A percentile compares a stretch with the other conserved stretches of the same genome.
Conservation (phyloP, 2,797 vertebrate genomes). For the Poeciliopsis paucimaculata region DNA sequence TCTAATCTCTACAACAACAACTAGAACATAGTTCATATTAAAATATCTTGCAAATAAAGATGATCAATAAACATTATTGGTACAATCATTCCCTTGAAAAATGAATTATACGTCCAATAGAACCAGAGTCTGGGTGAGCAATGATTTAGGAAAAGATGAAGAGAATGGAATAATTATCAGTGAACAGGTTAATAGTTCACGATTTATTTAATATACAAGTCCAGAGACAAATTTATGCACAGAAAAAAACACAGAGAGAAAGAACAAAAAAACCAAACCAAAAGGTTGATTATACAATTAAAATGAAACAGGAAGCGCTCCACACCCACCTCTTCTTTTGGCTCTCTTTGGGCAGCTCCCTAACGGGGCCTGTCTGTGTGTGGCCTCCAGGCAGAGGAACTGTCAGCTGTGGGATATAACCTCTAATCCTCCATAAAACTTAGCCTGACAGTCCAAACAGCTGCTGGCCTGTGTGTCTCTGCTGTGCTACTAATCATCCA, state of each 20-base stretch:
- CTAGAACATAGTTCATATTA: not conserved
- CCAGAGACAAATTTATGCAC: not conserved
- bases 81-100: not conserved
- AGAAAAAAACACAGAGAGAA: not conserved
- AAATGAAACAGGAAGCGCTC: conserved; percentile 1
- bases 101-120: not conserved
- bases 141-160: not conserved
- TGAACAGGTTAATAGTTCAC: not conserved
- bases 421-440: conserved; percentile 71
- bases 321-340: not conserved
- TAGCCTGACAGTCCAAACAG: conserved; percentile 67
- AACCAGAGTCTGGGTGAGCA: not conserved
- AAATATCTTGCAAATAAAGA: not conserved
- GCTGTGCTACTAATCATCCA: conserved; percentile 44
- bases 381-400: conserved; percentile 22
- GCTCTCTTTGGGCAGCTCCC: conserved; percentile 14
- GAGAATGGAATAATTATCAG: not conserved
- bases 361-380: conserved; percentile 31
- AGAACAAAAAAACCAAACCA: too few species aligned
- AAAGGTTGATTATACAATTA: not conserved
- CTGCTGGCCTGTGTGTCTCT: conserved; percentile 48
- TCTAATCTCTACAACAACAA: not conserved
- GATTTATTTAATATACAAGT: too few species aligned
- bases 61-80: not conserved
- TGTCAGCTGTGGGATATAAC: conserved; percentile 60